Conservation (phyloP, 2,888 invertebrate genomes). For the Pasiphila rectangulata region DNA sequence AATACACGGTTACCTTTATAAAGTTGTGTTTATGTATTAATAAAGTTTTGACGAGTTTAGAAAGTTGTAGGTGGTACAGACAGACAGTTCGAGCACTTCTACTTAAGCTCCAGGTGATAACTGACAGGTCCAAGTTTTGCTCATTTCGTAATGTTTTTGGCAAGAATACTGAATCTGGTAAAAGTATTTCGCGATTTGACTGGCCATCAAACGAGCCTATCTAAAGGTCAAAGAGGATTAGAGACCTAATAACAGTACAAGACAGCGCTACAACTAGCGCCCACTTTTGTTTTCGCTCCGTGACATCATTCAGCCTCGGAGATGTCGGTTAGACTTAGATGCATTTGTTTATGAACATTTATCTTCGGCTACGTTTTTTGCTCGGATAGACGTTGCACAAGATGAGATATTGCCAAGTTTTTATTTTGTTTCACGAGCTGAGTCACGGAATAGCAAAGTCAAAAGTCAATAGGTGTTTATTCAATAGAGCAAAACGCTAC, state of each 20-base stretch:
- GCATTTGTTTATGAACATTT: conserved; percentile 30
- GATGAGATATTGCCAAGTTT: background rate
- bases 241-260: background rate
- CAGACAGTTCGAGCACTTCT: too few species aligned
- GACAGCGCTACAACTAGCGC: conserved; percentile 13
- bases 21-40: too few species aligned
- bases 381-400: conserved; percentile 4
- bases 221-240: background rate
- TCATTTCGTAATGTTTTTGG: too few species aligned
- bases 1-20: too few species aligned
- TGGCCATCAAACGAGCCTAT: background rate
- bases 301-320: conserved; percentile 45
- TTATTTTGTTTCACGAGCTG: background rate
- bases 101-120: too few species aligned
- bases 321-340: conserved; percentile 27
- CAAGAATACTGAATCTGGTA: background rate
- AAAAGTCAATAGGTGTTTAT: too few species aligned
- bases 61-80: too few species aligned
- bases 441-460: too few species aligned
- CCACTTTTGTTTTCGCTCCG: conserved; percentile 48
- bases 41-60: too few species aligned
- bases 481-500: too few species aligned
- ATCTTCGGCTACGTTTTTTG: conserved; percentile 14
- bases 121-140: too few species aligned
- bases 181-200: background rate